These are phyloP conservation scores for Adrianichthys oophorus DNA, from an alignment of 2,797 vertebrate genomes.

Conservation along the genomic window DNA sequence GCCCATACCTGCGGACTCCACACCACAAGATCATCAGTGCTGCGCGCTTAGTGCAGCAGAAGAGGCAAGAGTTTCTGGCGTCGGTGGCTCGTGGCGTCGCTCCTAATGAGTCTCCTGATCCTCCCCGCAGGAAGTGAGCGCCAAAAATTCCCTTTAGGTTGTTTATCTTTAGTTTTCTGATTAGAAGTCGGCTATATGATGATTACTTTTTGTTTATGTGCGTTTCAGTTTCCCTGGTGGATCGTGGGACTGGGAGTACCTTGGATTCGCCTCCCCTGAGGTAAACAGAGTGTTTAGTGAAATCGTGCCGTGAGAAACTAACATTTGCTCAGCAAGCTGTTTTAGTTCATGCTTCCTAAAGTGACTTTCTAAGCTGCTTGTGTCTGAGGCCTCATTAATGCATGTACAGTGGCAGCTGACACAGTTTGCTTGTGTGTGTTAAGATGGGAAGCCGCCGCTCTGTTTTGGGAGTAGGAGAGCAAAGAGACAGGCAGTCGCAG, in stretches of 20 bases:
- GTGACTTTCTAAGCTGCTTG: constrained; percentile 17
- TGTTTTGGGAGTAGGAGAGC: constrained; percentile 74
- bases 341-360: constrained; percentile 21
- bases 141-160: neutral
- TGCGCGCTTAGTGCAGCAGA: constrained; percentile 95
- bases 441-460: constrained; percentile 81
- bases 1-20: constrained; percentile 96
- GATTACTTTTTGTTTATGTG: neutral
- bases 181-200: no score
- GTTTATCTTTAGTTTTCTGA: neutral
- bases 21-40: constrained; percentile 97
- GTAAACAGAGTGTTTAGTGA: constrained; percentile 68
- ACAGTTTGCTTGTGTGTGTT: constrained; percentile 63
- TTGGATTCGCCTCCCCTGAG: constrained; percentile 97
- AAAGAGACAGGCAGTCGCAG: constrained; percentile 79
- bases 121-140: constrained; percentile 89
- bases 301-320: constrained; percentile 13
- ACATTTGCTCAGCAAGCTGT: constrained; percentile 11
- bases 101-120: constrained; percentile 95
- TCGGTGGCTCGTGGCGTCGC: constrained; percentile 96
- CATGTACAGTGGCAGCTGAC: constrained; percentile 47
- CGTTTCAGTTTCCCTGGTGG: constrained; percentile 91
- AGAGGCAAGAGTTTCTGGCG: constrained; percentile 96
- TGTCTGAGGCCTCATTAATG: constrained; percentile 23
- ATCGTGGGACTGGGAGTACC: constrained; percentile 99